A percentile compares a stretch with the other conserved stretches of the same genome.
phyloP scores from a whole-genome alignment of 2,113 vertebrate genomes.

The Elachura formosa region DNA sequence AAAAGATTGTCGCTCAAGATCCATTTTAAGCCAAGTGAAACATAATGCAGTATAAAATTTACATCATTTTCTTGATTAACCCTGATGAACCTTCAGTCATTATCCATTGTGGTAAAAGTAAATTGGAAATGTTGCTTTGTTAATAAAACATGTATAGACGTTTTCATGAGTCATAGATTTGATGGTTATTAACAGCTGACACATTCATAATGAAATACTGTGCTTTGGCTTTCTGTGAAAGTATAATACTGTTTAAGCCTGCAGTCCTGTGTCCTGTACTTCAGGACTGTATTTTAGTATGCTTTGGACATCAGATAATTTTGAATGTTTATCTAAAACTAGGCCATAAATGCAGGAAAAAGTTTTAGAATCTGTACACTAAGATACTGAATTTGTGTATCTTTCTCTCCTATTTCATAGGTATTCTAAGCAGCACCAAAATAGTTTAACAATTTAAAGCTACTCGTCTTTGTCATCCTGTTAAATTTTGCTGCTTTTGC shows the following conservation, averaged over 20 bases:
- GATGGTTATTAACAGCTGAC: constrained; percentile 57
- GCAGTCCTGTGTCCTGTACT: background rate
- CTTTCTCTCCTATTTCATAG: background rate
- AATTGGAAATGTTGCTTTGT: constrained; percentile 65
- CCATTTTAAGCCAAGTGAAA: constrained; percentile 59
- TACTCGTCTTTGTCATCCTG: background rate
- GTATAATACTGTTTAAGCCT: background rate
- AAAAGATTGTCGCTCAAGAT: constrained; percentile 26
- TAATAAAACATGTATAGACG: constrained; percentile 56
- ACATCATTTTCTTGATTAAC: constrained; percentile 68
- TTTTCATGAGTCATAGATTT: constrained; percentile 65
- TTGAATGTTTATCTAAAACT: constrained; percentile 30
- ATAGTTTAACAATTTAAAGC: background rate
- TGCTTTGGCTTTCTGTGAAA: background rate
- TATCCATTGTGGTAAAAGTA: constrained; percentile 59
- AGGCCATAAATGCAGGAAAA: background rate
- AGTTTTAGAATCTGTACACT: background rate
- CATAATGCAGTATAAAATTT: constrained; percentile 53
- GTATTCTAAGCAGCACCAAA: background rate
- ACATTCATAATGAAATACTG: constrained; percentile 59
- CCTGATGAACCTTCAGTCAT: constrained; percentile 62
- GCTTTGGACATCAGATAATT: background rate
- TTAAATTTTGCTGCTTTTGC: background rate
- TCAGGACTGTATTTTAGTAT: background rate
- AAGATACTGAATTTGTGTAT: background rate